A percentile compares a stretch with the other conserved stretches of the same genome.
Conservation (phyloP, 2,113 vertebrate species). For the Crypturellus undulatus region DNA sequence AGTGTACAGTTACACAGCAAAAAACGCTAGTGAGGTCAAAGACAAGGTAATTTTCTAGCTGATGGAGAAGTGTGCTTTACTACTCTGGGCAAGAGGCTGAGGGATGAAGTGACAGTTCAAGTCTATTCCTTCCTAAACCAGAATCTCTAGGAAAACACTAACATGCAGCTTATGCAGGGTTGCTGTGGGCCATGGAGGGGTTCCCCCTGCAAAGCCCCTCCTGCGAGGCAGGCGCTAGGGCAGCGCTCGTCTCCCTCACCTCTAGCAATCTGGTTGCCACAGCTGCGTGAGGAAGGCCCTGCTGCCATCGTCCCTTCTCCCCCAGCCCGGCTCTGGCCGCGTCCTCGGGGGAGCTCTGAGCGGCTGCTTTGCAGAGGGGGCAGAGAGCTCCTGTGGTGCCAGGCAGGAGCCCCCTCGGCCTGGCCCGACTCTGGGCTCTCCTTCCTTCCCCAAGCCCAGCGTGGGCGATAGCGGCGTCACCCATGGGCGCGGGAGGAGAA, state of each 20-base stretch:
- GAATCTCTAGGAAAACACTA: not conserved
- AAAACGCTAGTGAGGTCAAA: not conserved
- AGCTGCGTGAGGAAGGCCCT: not conserved
- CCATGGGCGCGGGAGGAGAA: rapidly evolving
- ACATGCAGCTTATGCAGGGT: not conserved
- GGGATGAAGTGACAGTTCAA: not conserved
- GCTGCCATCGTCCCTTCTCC: too few relatives aligned
- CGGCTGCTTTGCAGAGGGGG: not conserved
- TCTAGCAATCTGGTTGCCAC: rapidly evolving
- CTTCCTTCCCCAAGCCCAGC: too few relatives aligned
- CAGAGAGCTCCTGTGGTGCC: not conserved
- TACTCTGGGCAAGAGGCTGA: not conserved
- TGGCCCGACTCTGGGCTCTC: not conserved
- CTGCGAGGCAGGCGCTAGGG: not conserved
- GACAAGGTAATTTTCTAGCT: not conserved
- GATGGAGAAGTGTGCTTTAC: not conserved
- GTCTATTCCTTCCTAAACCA: not conserved
- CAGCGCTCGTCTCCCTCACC: rapidly evolving
- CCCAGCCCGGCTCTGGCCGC: rapidly evolving
- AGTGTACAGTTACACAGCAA: not conserved
- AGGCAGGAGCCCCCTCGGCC: rapidly evolving
- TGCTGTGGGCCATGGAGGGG: not conserved
- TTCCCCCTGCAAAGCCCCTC: not conserved
- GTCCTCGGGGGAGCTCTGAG: not conserved
- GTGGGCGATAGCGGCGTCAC: rapidly evolving